phyloP scores from a whole-genome alignment of 2,888 invertebrate species.

The Linnaemya vulpina region DNA sequence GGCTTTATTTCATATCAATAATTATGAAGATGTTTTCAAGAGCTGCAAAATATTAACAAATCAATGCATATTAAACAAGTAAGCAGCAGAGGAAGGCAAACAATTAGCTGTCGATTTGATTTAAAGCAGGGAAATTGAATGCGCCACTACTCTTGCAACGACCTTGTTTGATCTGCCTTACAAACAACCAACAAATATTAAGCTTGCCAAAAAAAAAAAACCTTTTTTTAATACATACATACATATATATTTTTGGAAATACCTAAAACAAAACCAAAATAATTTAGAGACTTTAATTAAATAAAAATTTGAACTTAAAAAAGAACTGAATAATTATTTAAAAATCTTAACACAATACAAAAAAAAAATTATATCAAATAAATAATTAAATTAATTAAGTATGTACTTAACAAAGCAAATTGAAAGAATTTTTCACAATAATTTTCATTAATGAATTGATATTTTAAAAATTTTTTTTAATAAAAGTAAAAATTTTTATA shows the following conservation, averaged over 20 bases:
- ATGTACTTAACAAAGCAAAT: conserved; percentile 41
- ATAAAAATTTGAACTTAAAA: conserved; percentile 37
- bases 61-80: neutral
- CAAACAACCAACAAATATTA: conserved; percentile 47
- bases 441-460: neutral
- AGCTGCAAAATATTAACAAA: conserved; percentile 10
- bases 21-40: neutral
- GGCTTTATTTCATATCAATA: conserved; percentile 19
- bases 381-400: conserved; percentile 35
- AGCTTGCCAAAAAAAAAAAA: conserved; percentile 63
- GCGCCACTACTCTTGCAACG: neutral
- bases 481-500: conserved; percentile 20
- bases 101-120: too few species aligned
- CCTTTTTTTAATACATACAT: conserved; percentile 1
- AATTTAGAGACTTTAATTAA: conserved; percentile 26
- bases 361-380: conserved; percentile 28
- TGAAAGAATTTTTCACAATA: neutral
- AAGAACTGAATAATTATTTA: conserved; percentile 60
- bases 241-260: conserved; percentile 20
- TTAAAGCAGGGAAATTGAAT: neutral
- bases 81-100: neutral
- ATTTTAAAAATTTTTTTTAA: neutral
- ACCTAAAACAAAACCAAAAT: conserved; percentile 45
- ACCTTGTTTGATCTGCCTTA: neutral
- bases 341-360: conserved; percentile 26